These are phyloP conservation scores for Orthonyx spaldingii DNA, from an alignment of 2,113 vertebrate species.

Conservation along the genomic window DNA sequence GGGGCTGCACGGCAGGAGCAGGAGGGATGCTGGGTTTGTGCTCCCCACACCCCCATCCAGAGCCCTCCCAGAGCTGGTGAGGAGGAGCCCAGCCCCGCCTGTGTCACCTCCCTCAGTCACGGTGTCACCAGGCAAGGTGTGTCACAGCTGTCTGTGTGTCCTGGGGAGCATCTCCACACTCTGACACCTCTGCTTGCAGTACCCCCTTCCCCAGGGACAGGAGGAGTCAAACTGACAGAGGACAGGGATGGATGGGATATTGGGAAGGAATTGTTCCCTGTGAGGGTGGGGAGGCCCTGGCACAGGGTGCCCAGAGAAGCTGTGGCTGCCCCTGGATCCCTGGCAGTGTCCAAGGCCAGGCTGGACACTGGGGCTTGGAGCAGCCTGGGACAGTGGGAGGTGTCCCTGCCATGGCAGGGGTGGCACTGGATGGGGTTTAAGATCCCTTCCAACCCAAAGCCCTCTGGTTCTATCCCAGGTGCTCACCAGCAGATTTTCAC, in stretches of 20 bases:
- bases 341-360: neutral
- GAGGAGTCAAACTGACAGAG: neutral
- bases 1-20: fast-evolving
- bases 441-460: neutral
- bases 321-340: neutral
- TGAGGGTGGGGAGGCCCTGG: neutral
- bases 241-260: no score
- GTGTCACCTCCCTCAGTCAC: neutral
- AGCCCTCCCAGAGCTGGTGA: neutral
- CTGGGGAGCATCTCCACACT: neutral
- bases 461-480: neutral
- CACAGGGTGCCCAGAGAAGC: neutral
- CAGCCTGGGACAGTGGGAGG: fast-evolving
- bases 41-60: neutral
- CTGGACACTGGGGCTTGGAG: fast-evolving
- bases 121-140: neutral
- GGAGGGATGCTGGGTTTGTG: neutral
- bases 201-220: neutral
- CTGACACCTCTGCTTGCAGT: neutral
- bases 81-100: neutral
- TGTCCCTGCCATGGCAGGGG: neutral
- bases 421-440: fast-evolving
- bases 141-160: fast-evolving
- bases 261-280: fast-evolving
- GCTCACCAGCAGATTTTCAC: neutral